Percentiles rank a stretch among this genome's conserved stretches.
phyloP scores from a whole-genome alignment of 2,113 vertebrate genomes.

The Salvelinus sp. region DNA sequence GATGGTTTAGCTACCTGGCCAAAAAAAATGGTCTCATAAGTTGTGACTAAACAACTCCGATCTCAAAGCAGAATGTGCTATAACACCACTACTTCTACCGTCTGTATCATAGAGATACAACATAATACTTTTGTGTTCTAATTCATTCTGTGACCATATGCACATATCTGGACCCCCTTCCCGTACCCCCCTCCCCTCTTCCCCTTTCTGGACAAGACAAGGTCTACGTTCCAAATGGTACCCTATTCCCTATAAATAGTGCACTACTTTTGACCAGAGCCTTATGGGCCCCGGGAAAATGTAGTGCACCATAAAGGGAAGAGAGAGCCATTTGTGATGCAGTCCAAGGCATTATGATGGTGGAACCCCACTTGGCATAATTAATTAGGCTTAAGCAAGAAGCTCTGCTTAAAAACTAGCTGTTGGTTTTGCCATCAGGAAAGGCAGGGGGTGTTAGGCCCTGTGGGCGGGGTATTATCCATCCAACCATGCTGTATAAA shows the following conservation, averaged over 20 bases:
- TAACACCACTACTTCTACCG: neutral
- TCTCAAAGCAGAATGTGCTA: neutral
- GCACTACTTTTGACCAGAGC: too few relatives aligned
- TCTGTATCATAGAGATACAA: too few relatives aligned
- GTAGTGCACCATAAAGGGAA: too few relatives aligned
- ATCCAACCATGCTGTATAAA: constrained; percentile 64
- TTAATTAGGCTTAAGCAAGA: constrained; percentile 68
- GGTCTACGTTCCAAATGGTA: too few relatives aligned
- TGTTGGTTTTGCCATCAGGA: constrained; percentile 72
- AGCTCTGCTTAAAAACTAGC: constrained; percentile 62
- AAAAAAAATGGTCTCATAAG: too few relatives aligned
- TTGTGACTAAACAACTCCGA: neutral
- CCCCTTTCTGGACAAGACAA: too few relatives aligned
- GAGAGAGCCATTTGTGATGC: too few relatives aligned
- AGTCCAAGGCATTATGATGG: too few relatives aligned
- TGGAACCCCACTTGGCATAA: constrained; percentile 66
- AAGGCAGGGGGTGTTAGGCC: constrained; percentile 35
- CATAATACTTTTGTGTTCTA: too few relatives aligned
- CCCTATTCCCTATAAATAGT: too few relatives aligned
- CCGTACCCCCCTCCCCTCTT: neutral
- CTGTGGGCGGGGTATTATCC: constrained; percentile 52
- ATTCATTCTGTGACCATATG: neutral
- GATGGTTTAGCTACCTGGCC: too few relatives aligned
- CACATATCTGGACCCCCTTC: neutral
- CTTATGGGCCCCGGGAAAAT: too few relatives aligned